Conservation (phyloP, 2,888 invertebrate genomes). For the Drosophila differens region DNA sequence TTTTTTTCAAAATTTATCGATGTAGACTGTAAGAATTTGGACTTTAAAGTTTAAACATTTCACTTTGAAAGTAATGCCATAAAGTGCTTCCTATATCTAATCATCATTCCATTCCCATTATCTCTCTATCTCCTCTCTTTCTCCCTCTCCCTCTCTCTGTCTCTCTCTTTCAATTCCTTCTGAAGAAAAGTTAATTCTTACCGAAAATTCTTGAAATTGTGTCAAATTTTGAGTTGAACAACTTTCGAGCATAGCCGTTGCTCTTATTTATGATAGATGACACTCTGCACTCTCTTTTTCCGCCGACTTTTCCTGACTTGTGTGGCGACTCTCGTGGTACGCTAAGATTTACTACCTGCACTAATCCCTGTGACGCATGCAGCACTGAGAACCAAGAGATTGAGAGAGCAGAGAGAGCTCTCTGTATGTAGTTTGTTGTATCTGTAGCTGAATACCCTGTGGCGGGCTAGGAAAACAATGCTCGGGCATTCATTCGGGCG, state of each 20-base stretch:
- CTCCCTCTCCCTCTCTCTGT: neutral
- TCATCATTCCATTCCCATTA: neutral
- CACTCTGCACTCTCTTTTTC: constrained; percentile 17
- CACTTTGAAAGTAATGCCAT: neutral
- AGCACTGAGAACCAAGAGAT: constrained; percentile 12
- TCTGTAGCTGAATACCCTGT: constrained; percentile 46
- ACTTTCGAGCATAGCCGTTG: neutral
- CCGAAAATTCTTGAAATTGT: neutral
- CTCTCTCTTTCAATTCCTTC: neutral
- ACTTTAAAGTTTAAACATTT: neutral
- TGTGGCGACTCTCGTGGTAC: constrained; percentile 60
- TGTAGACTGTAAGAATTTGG: neutral
- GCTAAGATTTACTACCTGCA: constrained; percentile 70
- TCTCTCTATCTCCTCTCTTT: neutral
- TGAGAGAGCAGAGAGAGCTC: constrained; percentile 15
- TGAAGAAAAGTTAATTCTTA: neutral
- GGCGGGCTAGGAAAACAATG: constrained; percentile 60
- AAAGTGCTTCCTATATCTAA: neutral
- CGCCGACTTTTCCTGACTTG: constrained; percentile 35
- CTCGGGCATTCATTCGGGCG: constrained; percentile 70
- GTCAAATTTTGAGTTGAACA: neutral
- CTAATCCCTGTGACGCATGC: constrained; percentile 79
- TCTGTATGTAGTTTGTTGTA: constrained; percentile 20
- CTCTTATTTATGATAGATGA: constrained; percentile 6
- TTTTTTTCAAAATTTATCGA: neutral